These are phyloP conservation scores for Sipha flava DNA, from an alignment of 1,140 invertebrate genomes.

Conservation along the genomic window DNA sequence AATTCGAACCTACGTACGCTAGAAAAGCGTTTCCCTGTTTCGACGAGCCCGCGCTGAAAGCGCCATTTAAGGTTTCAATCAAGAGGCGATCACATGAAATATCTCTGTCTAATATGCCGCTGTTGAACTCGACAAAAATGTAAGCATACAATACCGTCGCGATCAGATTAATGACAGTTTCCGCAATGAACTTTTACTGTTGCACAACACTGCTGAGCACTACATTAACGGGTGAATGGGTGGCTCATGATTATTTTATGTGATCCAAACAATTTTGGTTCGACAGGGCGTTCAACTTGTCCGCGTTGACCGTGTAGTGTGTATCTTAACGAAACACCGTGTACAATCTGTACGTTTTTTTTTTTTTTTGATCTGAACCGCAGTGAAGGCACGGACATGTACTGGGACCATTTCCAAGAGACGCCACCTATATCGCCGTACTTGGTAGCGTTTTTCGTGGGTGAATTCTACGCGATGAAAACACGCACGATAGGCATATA, in stretches of 20 bases:
- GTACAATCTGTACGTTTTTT: too few species aligned
- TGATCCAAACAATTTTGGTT: too few species aligned
- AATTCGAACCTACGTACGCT: constrained; percentile 63
- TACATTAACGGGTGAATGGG: too few species aligned
- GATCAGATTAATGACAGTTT: too few species aligned
- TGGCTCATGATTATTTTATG: too few species aligned
- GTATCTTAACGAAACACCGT: too few species aligned
- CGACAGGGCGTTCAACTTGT: too few species aligned
- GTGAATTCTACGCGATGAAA: constrained; percentile 49
- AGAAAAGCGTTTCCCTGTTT: constrained; percentile 67
- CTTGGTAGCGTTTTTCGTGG: constrained; percentile 60
- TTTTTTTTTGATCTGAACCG: too few species aligned
- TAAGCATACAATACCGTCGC: neutral
- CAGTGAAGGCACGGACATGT: neutral
- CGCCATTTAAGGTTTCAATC: constrained; percentile 51
- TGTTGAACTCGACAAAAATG: neutral
- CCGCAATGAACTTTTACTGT: too few species aligned
- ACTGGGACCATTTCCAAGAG: constrained; percentile 1
- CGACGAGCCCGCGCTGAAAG: constrained; percentile 67
- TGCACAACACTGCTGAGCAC: too few species aligned
- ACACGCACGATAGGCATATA: neutral
- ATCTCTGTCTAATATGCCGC: constrained; percentile 39
- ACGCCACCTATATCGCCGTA: constrained; percentile 69
- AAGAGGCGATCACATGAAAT: constrained; percentile 26
- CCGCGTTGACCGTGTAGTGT: too few species aligned